phyloP scores from a whole-genome alignment of 1,140 invertebrate genomes.

The Phymorhynchus buccinoides region DNA sequence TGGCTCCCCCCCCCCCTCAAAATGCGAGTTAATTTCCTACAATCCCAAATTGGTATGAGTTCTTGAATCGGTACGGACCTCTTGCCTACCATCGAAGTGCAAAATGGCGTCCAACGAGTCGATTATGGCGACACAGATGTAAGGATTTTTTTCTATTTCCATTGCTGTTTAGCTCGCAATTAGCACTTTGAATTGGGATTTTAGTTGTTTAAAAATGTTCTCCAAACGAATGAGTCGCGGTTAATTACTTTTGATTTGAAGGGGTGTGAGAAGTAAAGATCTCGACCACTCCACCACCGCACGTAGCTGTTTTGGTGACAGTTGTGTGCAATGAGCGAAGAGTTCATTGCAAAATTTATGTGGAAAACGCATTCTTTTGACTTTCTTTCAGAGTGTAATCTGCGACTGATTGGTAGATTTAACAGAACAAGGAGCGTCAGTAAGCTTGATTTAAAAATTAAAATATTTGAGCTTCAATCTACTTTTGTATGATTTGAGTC shows the following conservation, averaged over 20 bases:
- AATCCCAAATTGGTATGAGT: background rate
- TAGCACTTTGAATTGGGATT: no score
- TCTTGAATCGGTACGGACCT: background rate
- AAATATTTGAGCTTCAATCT: background rate
- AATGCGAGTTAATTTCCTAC: no score
- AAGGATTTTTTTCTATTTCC: background rate
- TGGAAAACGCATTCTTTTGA: background rate
- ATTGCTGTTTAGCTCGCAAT: background rate
- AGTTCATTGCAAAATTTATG: constrained; percentile 17
- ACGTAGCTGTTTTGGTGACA: no score
- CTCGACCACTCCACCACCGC: constrained; percentile 25
- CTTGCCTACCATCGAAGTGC: background rate
- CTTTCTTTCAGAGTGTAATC: background rate
- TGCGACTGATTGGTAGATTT: background rate
- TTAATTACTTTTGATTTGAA: background rate
- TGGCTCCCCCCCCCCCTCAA: no score
- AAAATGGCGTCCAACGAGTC: constrained; percentile 29
- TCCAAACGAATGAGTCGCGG: background rate
- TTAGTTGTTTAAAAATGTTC: background rate
- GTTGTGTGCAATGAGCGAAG: background rate
- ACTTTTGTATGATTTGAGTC: background rate
- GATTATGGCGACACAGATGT: constrained; percentile 27
- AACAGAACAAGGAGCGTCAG: background rate
- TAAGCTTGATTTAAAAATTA: background rate
- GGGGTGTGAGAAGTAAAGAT: background rate